Percentiles rank a stretch among this genome's conserved stretches.
Conservation (phyloP, 2,888 invertebrate species). For the Callinectes sapidus region DNA sequence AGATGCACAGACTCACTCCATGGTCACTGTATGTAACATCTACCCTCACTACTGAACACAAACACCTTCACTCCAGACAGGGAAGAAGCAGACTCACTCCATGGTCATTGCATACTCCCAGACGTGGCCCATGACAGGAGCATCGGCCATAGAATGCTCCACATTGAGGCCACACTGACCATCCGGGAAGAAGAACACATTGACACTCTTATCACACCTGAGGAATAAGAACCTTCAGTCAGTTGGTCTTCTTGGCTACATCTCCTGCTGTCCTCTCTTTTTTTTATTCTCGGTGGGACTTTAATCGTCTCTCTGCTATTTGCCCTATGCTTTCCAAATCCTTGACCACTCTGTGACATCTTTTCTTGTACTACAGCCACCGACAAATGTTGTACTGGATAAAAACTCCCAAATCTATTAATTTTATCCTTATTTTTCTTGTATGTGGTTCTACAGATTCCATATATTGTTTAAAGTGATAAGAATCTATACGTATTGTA, state of each 20-base stretch:
- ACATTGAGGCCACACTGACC: constrained; percentile 77
- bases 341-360: too few species aligned
- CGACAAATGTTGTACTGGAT: too few species aligned
- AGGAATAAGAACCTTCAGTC: background rate
- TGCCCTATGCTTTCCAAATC: too few species aligned
- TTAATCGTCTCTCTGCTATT: too few species aligned
- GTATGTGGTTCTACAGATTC: too few species aligned
- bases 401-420: too few species aligned
- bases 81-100: constrained; percentile 76
- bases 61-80: background rate
- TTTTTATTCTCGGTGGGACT: too few species aligned
- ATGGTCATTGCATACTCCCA: constrained; percentile 77
- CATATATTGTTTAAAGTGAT: too few species aligned
- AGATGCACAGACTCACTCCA: background rate
- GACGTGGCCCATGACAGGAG: constrained; percentile 77
- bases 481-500: too few species aligned
- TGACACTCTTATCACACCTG: constrained; percentile 78
- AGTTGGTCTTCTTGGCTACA: background rate
- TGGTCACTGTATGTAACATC: too few species aligned
- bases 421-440: too few species aligned
- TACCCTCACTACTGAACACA: background rate
- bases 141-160: constrained; percentile 78
- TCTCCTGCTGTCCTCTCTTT: background rate
- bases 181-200: constrained; percentile 76
- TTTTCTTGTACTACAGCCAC: too few species aligned